phyloP scores from a whole-genome alignment of 1,140 invertebrate species.

The Solenopsis invicta region DNA sequence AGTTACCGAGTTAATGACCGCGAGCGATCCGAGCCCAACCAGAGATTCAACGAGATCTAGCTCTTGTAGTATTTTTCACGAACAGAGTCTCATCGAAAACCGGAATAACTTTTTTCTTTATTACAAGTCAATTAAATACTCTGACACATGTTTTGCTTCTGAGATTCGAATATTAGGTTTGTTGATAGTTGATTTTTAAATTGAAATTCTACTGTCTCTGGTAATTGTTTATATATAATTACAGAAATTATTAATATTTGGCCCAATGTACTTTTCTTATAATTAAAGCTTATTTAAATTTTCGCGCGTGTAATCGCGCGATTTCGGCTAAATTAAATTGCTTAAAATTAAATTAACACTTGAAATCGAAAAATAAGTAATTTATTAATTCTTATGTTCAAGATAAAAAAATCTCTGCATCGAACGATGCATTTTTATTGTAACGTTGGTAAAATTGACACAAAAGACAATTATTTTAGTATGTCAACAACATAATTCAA shows the following conservation, averaged over 20 bases:
- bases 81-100: slow-evolving; percentile 7
- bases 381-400: neutral
- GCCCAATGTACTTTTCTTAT: neutral
- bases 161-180: neutral
- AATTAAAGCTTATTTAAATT: neutral
- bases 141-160: neutral
- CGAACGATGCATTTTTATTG: neutral
- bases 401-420: neutral
- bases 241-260: slow-evolving; percentile 4
- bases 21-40: neutral
- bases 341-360: slow-evolving; percentile 2
- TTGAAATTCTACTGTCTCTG: neutral
- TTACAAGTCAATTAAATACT: neutral
- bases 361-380: neutral
- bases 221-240: slow-evolving; percentile 1
- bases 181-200: neutral
- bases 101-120: slow-evolving; percentile 15
- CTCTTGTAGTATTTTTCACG: neutral
- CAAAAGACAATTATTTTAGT: neutral
- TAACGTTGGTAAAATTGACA: neutral
- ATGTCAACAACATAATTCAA: neutral
- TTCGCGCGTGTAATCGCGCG: no score
- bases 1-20: slow-evolving; percentile 26
- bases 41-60: slow-evolving; percentile 10
- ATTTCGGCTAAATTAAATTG: neutral